These are phyloP conservation scores for Drosophila sechellia DNA, from an alignment of 1,140 invertebrate genomes.

Conservation along the genomic window DNA sequence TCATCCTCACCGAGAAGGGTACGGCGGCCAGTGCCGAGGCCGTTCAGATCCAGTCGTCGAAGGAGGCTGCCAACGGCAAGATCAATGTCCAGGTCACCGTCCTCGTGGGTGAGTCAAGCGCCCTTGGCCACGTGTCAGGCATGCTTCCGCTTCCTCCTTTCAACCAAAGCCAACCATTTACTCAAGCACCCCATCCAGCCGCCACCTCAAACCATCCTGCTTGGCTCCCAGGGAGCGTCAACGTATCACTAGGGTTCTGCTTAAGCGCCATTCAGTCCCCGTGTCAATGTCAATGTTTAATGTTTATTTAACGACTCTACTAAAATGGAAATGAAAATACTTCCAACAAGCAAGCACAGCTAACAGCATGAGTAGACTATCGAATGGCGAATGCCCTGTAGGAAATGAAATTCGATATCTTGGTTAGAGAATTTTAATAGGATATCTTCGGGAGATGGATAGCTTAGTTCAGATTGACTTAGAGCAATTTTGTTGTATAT, in stretches of 20 bases:
- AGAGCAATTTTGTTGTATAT: no score
- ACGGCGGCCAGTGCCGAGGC: constrained; percentile 85
- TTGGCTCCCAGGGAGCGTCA: constrained; percentile 33
- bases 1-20: constrained; percentile 73
- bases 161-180: constrained; percentile 7
- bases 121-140: constrained; percentile 11
- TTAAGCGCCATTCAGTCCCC: constrained; percentile 56
- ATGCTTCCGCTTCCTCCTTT: constrained; percentile 18
- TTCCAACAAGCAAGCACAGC: constrained; percentile 27
- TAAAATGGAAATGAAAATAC: constrained; percentile 62
- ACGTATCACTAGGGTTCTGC: constrained; percentile 37
- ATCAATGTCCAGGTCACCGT: constrained; percentile 95
- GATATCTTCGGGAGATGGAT: no score
- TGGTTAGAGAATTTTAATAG: not conserved
- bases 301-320: constrained; percentile 76
- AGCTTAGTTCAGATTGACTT: no score
- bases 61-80: constrained; percentile 91
- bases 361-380: constrained; percentile 26
- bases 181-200: constrained; percentile 3
- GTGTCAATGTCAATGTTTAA: constrained; percentile 77
- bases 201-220: not conserved
- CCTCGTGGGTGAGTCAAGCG: constrained; percentile 87
- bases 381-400: constrained; percentile 12
- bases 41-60: constrained; percentile 87
- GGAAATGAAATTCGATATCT: not conserved